Evolutionary conservation across 2,797 vertebrate genomes (phyloP), one percentile per base, ranked within the genome.

Genomic region (Dryobates pubescens): DNA sequence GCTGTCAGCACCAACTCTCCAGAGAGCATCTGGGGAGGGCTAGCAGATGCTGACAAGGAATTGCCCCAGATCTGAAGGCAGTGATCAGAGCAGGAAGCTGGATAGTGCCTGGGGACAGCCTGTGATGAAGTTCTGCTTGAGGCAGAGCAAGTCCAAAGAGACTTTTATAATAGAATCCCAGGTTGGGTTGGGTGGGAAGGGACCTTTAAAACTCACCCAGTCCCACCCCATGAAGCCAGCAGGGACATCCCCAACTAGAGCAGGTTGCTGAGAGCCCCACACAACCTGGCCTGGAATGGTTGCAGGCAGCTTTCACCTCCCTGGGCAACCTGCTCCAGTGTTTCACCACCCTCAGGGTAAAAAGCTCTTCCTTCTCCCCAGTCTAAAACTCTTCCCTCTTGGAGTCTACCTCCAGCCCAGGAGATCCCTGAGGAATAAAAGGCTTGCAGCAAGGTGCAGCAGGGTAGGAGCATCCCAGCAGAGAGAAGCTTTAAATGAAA

Each of bases 101-200:
- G 64, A 30, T 24, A 3, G 5, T 27, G 26, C 73, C 61, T 18
- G 34, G 13, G 65, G 54, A 47, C 26, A 70, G 76, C 76, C 70
- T 5, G 8, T 49, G 26, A 32, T 65, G 57, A 6, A 72, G 41
- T 15, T 17, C 6, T 45, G 49, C 38, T 30, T 12, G 38, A 54
- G 76, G 54, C 73, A 77, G n/a, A 43, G 70, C 49, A 62, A 59
- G 20, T 30, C 30, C 63, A 54, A 71, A 58, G 56, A 82, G 36
- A 5, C 0, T 0, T 47, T 82, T 15, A 34, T 24, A 9, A 17
- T 26, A 32, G 18, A 32, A 23, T 32, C 57, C 20, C n/a, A 36
- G 32, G 26, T 2, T 36, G 22, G 32, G 36, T 36, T 61, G 58
- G 58, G 58, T 61, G 13, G 58, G 32, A 59, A 59, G 13, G 58